phyloP scores from a whole-genome alignment of 2,888 invertebrate genomes.

The Dynastes hyllus region DNA sequence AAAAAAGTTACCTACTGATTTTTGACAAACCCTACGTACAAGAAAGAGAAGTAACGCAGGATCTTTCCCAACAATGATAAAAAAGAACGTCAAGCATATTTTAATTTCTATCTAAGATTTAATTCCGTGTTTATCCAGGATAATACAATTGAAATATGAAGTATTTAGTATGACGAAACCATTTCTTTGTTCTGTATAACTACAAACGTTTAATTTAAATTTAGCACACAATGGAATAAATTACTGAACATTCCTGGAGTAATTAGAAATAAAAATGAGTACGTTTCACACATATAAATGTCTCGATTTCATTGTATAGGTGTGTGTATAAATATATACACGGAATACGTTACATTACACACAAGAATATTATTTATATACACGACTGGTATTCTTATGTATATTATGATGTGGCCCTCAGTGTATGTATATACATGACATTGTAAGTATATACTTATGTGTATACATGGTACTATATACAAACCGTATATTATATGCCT shows the following conservation, averaged over 20 bases:
- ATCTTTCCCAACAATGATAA: no score
- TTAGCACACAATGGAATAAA: constrained; percentile 33
- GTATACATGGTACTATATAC: constrained; percentile 9
- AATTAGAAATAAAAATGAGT: constrained; percentile 23
- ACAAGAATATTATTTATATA: background rate
- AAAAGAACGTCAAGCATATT: no score
- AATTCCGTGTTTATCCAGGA: no score
- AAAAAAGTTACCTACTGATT: no score
- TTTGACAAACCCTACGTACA: no score
- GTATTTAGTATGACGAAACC: background rate
- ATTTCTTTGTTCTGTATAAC: constrained; percentile 14
- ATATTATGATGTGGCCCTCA: background rate
- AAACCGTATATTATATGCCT: constrained; percentile 21
- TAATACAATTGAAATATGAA: no score
- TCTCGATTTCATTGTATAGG: background rate
- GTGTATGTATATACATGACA: no score
- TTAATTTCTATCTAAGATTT: no score
- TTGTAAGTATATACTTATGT: no score
- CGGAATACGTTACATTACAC: background rate
- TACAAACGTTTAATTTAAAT: constrained; percentile 30
- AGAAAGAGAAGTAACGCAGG: no score
- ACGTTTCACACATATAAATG: constrained; percentile 3
- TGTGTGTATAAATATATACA: background rate
- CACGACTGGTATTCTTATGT: background rate
- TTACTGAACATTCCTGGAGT: constrained; percentile 15